phyloP scores from a whole-genome alignment of 2,888 invertebrate species.

The Aphidius colemani region DNA sequence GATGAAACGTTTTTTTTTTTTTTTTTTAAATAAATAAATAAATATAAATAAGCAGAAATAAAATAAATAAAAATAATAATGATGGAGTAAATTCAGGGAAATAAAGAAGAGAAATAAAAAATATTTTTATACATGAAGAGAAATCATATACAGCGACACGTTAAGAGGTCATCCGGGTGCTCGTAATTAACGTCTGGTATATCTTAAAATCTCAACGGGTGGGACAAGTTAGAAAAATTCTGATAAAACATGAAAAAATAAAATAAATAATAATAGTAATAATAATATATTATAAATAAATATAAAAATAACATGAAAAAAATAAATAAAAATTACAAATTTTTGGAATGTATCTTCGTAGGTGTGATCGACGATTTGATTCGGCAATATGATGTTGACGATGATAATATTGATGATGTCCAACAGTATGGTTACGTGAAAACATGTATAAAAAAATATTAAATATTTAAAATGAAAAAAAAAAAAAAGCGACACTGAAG shows the following conservation, averaged over 20 bases:
- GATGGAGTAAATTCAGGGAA: conserved; percentile 15
- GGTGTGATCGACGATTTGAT: conserved; percentile 15
- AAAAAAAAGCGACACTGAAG: conserved; percentile 1
- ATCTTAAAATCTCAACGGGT: conserved; percentile 4
- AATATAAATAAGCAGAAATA: conserved; percentile 9
- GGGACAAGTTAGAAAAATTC: conserved; percentile 5
- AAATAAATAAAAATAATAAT: conserved; percentile 13
- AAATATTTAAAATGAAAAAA: conserved; percentile 21
- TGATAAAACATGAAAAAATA: conserved; percentile 14
- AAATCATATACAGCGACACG: neutral
- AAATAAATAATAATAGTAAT: too few species aligned
- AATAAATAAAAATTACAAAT: too few species aligned
- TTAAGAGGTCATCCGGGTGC: conserved; percentile 8
- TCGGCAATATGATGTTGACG: neutral
- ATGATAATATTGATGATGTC: conserved; percentile 20
- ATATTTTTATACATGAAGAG: too few species aligned
- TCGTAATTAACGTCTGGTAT: conserved; percentile 32
- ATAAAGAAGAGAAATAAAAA: too few species aligned
- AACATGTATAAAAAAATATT: conserved; percentile 12
- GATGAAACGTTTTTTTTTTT: too few species aligned
- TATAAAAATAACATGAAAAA: too few species aligned
- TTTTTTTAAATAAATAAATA: conserved; percentile 9
- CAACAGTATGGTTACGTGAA: conserved; percentile 15
- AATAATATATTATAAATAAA: too few species aligned
- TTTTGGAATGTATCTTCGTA: conserved; percentile 18